Evolutionary conservation across 2,113 vertebrate genomes (phyloP), one percentile per base, ranked within the genome.

Genomic region (Smithornis capensis): DNA sequence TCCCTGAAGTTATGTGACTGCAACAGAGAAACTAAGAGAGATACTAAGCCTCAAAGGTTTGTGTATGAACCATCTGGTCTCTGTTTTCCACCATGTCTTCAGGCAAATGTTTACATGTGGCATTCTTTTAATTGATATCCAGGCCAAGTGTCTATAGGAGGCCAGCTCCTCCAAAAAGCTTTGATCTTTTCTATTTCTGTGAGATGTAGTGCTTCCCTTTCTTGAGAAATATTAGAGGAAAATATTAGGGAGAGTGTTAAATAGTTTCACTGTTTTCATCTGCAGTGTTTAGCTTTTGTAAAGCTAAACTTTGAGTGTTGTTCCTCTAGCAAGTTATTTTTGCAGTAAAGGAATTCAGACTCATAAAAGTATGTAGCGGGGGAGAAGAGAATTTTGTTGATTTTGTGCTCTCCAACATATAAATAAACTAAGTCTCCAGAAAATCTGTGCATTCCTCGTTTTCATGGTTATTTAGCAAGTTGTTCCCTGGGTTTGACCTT

Each of bases 221-320:
- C 33, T 38, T 63, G 28, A 69, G 24, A 56, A 95, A 87, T 65
- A 53, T 12, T 25, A 28, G 15, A 37, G 40, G 10, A 18, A 78
- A 63, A 60, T 38, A 22, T 14, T 35, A 59, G 4, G 23, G 29
- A 47, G 7, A 47, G 7, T 3, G 9, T 45, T 56, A 44, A 73
- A 76, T 37, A 49, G 13, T 62, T 83, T 47, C 29, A 38, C 19
- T 62, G 13, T 27, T 64, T 56, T 71, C 6, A 56, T 71, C 49
- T 79, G 44, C 0, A 0, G 5, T 1, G 0, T 47, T 93, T 21
- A 55, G 44, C 35, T 57, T 79, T 35, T 50, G 9, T n/a, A 60
- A 68, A 68, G n/a, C n/a, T 60, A 29, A 68, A 21, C 19, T 57
- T 38, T 22, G 25, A 59, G 17, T 15, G 24, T 25, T 88, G 15